These are phyloP conservation scores for Phocoena sinus DNA, from an alignment of 2,113 vertebrate genomes.

Conservation along the genomic window DNA sequence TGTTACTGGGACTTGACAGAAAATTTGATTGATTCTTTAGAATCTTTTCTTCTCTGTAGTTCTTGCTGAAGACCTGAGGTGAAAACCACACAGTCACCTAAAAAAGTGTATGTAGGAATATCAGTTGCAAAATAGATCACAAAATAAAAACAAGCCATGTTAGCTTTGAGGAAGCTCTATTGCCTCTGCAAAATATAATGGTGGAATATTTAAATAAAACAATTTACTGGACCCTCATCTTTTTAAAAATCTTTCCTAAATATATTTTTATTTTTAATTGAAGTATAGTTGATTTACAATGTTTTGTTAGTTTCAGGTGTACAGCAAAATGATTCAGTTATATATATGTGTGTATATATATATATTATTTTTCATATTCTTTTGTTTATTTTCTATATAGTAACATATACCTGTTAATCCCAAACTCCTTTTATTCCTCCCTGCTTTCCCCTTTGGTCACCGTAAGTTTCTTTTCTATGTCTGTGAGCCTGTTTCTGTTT, in stretches of 20 bases:
- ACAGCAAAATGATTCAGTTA: background rate
- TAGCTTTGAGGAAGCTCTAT: background rate
- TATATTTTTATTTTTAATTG: background rate
- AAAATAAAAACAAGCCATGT: background rate
- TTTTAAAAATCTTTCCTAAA: background rate
- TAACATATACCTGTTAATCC: background rate
- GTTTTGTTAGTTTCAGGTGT: background rate
- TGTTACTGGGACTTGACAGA: constrained; percentile 14
- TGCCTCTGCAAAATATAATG: background rate
- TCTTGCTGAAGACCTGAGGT: constrained; percentile 9
- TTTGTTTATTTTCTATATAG: background rate
- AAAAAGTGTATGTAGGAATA: constrained; percentile 41
- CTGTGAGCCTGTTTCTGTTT: background rate
- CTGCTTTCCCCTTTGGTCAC: background rate
- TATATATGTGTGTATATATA: background rate
- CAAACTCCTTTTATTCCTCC: background rate
- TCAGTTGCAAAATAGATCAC: background rate
- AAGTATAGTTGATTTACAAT: background rate
- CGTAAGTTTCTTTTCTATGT: background rate
- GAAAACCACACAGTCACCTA: constrained; percentile 51
- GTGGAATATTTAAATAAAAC: background rate
- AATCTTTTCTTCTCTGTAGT: constrained; percentile 39
- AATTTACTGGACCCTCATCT: background rate
- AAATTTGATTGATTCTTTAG: constrained; percentile 37
- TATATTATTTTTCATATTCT: background rate